These are phyloP conservation scores for Ctenopoma kingsleyae DNA, from an alignment of 2,797 vertebrate species.

Conservation along the genomic window DNA sequence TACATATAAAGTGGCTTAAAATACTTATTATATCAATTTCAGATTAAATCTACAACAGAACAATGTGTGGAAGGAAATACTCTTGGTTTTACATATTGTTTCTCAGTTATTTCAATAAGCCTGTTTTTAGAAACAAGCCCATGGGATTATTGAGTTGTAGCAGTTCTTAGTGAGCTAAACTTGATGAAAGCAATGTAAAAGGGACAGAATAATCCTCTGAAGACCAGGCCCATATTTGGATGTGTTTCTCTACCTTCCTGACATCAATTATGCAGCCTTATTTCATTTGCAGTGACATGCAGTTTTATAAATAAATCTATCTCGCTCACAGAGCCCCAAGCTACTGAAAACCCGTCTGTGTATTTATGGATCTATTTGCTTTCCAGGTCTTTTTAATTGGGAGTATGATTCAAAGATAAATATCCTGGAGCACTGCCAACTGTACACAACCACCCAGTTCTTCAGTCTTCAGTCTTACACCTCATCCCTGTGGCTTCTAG, in stretches of 20 bases:
- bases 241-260: slow-evolving; percentile 35
- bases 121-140: slow-evolving; percentile 1
- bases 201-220: slow-evolving; percentile 27
- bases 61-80: neutral
- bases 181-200: slow-evolving; percentile 28
- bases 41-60: neutral
- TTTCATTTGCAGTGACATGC: slow-evolving; percentile 48
- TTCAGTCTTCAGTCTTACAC: slow-evolving; percentile 1
- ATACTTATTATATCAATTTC: too few relatives aligned
- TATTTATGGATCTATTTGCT: slow-evolving; percentile 67
- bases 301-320: slow-evolving; percentile 58
- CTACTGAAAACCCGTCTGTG: slow-evolving; percentile 42
- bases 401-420: slow-evolving; percentile 65
- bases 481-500: slow-evolving; percentile 8
- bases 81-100: neutral
- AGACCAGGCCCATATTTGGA: slow-evolving; percentile 40
- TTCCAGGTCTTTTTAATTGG: slow-evolving; percentile 60
- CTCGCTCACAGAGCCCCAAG: slow-evolving; percentile 55
- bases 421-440: slow-evolving; percentile 41
- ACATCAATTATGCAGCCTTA: slow-evolving; percentile 46
- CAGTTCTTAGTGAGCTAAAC: neutral
- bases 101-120: neutral
- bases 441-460: slow-evolving; percentile 2
- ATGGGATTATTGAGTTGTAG: neutral
- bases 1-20: too few relatives aligned